phyloP scores from a whole-genome alignment of 1,140 invertebrate species.

The Drosophila mayri region DNA sequence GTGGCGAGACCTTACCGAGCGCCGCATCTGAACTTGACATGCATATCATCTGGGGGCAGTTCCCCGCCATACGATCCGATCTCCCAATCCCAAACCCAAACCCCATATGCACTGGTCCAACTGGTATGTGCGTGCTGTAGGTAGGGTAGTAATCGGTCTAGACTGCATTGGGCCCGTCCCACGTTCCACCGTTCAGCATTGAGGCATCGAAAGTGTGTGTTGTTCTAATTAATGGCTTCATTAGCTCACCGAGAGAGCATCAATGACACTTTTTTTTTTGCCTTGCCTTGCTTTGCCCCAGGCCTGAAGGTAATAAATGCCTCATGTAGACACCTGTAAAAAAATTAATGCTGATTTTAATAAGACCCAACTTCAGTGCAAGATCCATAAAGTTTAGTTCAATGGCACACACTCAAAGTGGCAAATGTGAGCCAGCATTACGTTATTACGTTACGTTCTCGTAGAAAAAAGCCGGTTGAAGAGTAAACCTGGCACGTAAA shows the following conservation, averaged over 20 bases:
- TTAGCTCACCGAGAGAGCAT: slow-evolving; percentile 33
- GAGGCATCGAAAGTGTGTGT: slow-evolving; percentile 50
- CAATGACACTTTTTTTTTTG: slow-evolving; percentile 23
- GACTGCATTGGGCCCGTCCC: slow-evolving; percentile 75
- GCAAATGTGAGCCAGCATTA: slow-evolving; percentile 2
- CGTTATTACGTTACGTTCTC: slow-evolving; percentile 29
- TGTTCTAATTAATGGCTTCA: slow-evolving; percentile 73
- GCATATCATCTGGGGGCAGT: slow-evolving; percentile 49
- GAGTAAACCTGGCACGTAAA: not conserved
- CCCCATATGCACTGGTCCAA: slow-evolving; percentile 2
- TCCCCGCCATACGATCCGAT: slow-evolving; percentile 1
- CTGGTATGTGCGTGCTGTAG: slow-evolving; percentile 61
- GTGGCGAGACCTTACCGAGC: slow-evolving; percentile 61
- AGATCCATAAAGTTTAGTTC: slow-evolving; percentile 41
- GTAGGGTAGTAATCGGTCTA: slow-evolving; percentile 62
- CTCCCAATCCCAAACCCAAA: not conserved
- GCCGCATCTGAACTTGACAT: slow-evolving; percentile 72
- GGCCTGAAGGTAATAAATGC: slow-evolving; percentile 19
- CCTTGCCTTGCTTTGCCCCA: not conserved
- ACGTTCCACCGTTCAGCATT: slow-evolving; percentile 69
- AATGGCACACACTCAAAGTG: slow-evolving; percentile 29
- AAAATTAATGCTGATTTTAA: slow-evolving; percentile 17
- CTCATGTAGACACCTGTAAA: slow-evolving; percentile 4
- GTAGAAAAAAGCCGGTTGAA: slow-evolving; percentile 33
- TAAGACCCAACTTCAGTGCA: slow-evolving; percentile 27